phyloP scores from a whole-genome alignment of 1,140 invertebrate genomes.

The Brachionus paranguensis region DNA sequence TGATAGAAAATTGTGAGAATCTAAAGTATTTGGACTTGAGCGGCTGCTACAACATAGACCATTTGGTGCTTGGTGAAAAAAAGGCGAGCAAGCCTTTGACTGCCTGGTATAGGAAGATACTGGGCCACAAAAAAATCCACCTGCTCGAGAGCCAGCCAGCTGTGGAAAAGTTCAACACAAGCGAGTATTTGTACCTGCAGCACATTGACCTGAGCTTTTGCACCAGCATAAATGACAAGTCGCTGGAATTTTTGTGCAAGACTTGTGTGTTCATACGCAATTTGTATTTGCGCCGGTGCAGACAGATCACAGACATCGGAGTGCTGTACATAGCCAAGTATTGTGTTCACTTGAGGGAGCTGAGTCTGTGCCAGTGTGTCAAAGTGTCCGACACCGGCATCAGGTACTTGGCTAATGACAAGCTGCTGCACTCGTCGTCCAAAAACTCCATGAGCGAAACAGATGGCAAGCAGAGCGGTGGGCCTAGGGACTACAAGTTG shows the following conservation, averaged over 20 bases:
- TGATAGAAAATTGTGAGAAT: conserved; percentile 22
- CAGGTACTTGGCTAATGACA: conserved; percentile 12
- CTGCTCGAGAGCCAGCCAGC: not conserved
- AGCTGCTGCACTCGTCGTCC: not conserved
- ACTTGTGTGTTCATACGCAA: conserved; percentile 7
- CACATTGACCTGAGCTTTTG: not conserved
- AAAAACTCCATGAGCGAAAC: not conserved
- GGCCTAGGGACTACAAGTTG: not conserved
- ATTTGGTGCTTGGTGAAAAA: not conserved
- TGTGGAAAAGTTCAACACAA: not conserved
- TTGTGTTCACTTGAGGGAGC: conserved; percentile 1
- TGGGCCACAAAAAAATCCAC: not conserved
- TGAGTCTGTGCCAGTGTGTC: conserved; percentile 6
- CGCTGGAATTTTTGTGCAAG: not conserved
- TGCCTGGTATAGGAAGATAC: not conserved
- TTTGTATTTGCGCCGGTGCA: conserved; percentile 12
- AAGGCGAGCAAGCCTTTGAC: not conserved
- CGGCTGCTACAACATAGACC: not conserved
- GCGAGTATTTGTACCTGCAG: not conserved
- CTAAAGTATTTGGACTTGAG: conserved; percentile 10
- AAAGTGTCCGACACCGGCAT: not conserved
- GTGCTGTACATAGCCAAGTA: conserved; percentile 25
- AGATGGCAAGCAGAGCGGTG: not conserved
- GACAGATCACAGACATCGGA: not conserved
- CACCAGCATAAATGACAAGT: not conserved